phyloP scores from a whole-genome alignment of 2,888 invertebrate genomes.

The Hanleya hanleyi region DNA sequence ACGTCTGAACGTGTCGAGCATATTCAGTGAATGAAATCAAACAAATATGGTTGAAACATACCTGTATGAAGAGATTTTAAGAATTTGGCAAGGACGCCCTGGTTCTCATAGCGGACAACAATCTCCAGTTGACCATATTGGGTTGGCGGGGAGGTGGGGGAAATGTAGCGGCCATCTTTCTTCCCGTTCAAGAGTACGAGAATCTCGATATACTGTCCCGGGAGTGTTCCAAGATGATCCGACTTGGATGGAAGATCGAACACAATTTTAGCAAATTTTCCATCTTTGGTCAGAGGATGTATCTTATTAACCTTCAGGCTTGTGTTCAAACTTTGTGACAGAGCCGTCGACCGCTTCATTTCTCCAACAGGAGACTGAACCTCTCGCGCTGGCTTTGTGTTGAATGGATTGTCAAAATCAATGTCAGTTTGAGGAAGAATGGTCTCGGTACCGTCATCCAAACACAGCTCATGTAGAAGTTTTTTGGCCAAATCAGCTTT shows the following conservation, averaged over 20 bases:
- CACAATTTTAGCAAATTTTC: background rate
- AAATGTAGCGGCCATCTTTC: background rate
- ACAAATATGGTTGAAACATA: no score
- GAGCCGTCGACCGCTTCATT: background rate
- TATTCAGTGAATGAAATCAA: no score
- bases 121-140: background rate
- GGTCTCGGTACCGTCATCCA: background rate
- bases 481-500: conserved; percentile 2
- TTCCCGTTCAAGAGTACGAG: background rate
- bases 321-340: background rate
- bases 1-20: no score
- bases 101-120: background rate
- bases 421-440: background rate
- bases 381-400: background rate
- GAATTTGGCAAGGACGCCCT: background rate
- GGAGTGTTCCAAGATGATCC: background rate
- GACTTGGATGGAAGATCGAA: background rate
- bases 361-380: background rate
- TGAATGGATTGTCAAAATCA: conserved; percentile 13
- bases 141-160: background rate
- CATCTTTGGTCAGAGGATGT: background rate
- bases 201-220: conserved; percentile 11
- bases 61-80: background rate
- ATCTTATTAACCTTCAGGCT: background rate
- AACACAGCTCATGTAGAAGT: background rate